Conservation (phyloP, 2,888 invertebrate species). For the Rapana venosa region DNA sequence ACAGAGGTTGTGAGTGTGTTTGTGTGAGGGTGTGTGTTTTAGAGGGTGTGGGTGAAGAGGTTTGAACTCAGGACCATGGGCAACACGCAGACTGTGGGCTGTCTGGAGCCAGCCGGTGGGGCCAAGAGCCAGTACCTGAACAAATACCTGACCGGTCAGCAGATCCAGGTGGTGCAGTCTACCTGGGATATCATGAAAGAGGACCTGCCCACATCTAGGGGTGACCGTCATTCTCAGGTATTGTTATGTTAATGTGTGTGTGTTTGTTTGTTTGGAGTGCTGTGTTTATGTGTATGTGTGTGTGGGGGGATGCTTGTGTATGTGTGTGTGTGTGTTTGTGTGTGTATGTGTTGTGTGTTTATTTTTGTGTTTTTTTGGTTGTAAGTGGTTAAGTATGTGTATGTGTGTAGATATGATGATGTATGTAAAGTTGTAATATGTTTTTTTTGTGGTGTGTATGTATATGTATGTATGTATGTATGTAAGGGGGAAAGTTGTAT, state of each 20-base stretch:
- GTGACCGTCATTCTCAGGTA: slow-evolving; percentile 65
- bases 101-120: slow-evolving; percentile 47
- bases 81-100: slow-evolving; percentile 49
- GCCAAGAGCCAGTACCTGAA: slow-evolving; percentile 53
- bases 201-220: slow-evolving; percentile 62
- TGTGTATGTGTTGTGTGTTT: neutral
- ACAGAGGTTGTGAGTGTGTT: too few relatives aligned
- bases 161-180: slow-evolving; percentile 66
- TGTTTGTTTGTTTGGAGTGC: neutral
- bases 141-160: slow-evolving; percentile 61
- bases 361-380: too few relatives aligned
- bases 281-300: neutral
- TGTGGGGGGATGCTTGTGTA: neutral
- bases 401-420: too few relatives aligned
- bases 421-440: too few relatives aligned
- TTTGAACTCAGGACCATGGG: slow-evolving; percentile 47
- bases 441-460: too few relatives aligned
- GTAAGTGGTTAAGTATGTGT: too few relatives aligned
- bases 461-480: too few relatives aligned
- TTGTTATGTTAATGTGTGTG: neutral
- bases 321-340: neutral
- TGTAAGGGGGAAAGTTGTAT: too few relatives aligned
- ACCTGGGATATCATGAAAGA: slow-evolving; percentile 69
- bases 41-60: neutral
- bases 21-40: too few relatives aligned